phyloP scores from a whole-genome alignment of 2,888 invertebrate genomes.

The Lycophotia porphyrea region DNA sequence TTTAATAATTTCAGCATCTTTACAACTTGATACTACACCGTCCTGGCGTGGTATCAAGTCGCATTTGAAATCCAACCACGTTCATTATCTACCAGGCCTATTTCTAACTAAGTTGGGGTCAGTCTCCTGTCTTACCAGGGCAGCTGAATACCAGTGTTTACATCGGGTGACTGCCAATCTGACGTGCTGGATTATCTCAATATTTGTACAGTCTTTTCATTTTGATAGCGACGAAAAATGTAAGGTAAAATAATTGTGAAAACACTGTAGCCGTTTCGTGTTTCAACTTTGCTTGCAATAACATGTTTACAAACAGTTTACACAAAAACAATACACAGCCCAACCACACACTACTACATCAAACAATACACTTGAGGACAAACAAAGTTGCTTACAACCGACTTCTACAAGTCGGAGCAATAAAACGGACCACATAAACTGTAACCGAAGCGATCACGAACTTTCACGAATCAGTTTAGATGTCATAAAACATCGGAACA shows the following conservation, averaged over 20 bases:
- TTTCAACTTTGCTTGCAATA: not conserved
- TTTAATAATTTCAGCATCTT: not conserved
- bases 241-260: not conserved
- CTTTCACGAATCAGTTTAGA: constrained; percentile 62
- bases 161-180: not conserved
- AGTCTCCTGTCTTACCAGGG: not conserved
- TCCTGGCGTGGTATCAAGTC: not conserved
- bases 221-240: not conserved
- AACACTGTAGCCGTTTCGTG: not conserved
- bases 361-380: constrained; percentile 32
- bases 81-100: not conserved
- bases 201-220: not conserved
- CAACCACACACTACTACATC: constrained; percentile 4
- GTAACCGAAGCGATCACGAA: constrained; percentile 54
- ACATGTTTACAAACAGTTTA: not conserved
- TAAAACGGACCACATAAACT: constrained; percentile 61
- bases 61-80: not conserved
- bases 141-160: not conserved
- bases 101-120: not conserved
- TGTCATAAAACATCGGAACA: constrained; percentile 64
- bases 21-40: not conserved
- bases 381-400: constrained; percentile 53
- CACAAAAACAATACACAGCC: constrained; percentile 15
- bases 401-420: constrained; percentile 56
- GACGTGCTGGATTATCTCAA: not conserved